Evolutionary conservation across 2,113 vertebrate genomes (phyloP).

Genomic region (Malurus cyaneus): DNA sequence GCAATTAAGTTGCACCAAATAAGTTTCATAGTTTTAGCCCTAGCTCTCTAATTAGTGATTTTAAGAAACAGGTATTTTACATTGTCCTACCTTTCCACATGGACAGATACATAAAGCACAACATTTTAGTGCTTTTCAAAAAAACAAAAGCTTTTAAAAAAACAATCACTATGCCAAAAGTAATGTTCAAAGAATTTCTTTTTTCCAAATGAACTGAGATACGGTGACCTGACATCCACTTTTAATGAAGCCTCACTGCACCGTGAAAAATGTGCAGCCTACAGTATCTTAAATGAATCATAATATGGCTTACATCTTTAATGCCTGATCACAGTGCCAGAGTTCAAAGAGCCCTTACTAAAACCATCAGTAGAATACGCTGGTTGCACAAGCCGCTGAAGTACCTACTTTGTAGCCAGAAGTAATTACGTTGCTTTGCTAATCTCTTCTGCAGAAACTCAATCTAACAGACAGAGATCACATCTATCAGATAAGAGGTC

Average conservation of each 20-base stretch:
- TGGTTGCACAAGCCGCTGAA: background rate
- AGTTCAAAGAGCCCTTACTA: constrained; percentile 10
- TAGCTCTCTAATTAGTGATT: constrained; percentile 32
- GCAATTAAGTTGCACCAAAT: constrained; percentile 56
- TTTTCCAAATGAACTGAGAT: background rate
- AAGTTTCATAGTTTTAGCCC: constrained; percentile 53
- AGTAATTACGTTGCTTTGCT: background rate
- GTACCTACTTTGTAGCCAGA: constrained; percentile 24
- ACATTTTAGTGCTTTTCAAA: background rate
- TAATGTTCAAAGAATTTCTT: background rate
- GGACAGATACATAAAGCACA: background rate
- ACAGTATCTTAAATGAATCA: constrained; percentile 6
- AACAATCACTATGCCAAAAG: background rate
- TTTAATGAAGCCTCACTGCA: background rate
- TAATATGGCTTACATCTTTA: constrained; percentile 26
- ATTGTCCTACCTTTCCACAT: constrained; percentile 26
- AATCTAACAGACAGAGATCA: background rate
- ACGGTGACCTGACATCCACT: background rate
- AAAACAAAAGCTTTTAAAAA: constrained; percentile 4
- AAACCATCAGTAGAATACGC: background rate
- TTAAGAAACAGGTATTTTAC: background rate
- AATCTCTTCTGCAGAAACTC: constrained; percentile 32
- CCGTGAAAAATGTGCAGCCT: background rate
- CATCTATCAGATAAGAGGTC: background rate
- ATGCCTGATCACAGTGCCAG: background rate